Evolutionary conservation across 2,888 invertebrate species (phyloP).

Genomic region (Tineola bisselliella): DNA sequence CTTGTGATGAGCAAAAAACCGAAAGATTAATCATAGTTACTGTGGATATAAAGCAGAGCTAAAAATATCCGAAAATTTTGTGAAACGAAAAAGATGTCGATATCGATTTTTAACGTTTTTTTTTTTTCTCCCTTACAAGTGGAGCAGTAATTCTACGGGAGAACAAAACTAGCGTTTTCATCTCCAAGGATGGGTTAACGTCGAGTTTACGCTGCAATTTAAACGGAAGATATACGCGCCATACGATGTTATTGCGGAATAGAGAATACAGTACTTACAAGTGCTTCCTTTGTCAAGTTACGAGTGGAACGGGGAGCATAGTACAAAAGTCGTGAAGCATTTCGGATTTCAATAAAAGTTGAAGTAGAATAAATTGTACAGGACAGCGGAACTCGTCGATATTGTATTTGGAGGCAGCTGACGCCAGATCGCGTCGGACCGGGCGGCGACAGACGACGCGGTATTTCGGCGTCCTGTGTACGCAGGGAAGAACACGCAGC

Average conservation of each 20-base stretch:
- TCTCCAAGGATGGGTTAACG: background rate
- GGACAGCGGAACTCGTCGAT: slow-evolving; percentile 24
- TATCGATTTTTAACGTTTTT: background rate
- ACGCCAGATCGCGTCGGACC: slow-evolving; percentile 20
- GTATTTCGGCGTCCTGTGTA: background rate
- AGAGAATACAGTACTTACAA: background rate
- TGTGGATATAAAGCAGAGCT: background rate
- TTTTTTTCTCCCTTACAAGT: background rate
- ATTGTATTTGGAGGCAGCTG: slow-evolving; percentile 40
- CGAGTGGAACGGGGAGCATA: background rate
- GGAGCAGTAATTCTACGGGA: background rate
- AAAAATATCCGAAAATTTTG: background rate
- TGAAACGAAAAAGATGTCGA: background rate
- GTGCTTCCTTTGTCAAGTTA: slow-evolving; percentile 12
- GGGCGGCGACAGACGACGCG: background rate
- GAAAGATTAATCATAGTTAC: background rate
- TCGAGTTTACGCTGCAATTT: slow-evolving; percentile 6
- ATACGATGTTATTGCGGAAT: slow-evolving; percentile 7
- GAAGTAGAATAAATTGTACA: slow-evolving; percentile 47
- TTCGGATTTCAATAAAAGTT: slow-evolving; percentile 56
- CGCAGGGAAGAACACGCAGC: background rate
- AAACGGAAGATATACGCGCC: background rate
- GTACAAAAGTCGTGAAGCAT: slow-evolving; percentile 6
- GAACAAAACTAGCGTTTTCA: background rate
- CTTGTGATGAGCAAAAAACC: background rate